Evolutionary conservation across 2,113 vertebrate species (phyloP), one percentile per base, ranked within the genome.

Genomic region (Zosterops lateralis): DNA sequence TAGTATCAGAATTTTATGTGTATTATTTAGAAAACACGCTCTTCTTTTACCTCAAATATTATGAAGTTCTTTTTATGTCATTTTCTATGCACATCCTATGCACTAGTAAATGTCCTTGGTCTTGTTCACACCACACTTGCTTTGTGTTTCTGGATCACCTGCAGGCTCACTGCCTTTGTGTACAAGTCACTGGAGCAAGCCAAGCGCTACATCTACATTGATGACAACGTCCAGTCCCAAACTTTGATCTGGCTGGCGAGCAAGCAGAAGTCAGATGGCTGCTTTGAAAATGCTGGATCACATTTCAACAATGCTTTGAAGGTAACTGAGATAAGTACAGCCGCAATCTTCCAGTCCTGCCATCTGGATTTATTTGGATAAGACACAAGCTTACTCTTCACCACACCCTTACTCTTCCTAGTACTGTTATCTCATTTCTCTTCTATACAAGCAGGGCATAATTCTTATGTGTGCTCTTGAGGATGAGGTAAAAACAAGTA

Each of bases 281-380:
- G 98, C 95, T 98, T 99, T 89, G 64, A 44, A 40, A 97, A 97
- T 10, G 93, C 94, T 40, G 98, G 98, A 31, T 96, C 92, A 13
- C 98, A 98, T 70, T 97, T 98, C 71, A 97, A 99, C 94, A 98
- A 97, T 12, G 96, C 91, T 74, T 97, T 98, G 96, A 97, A 98
- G 98, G 98, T 99, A 92, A 70, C 7, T 34, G 47, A 80, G 28
- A 83, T 17, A 70, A 62, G 13, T 54, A 31, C 7, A 60, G 40
- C 29, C 3, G 1, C 20, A 62, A 26, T 26, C 7, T 72, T 84
- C 31, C 22, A 84, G 13, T 61, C 17, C 16, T 88, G 34, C 21
- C 8, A 0, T 7, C 28, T 29, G 29, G 17, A 58, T 48, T 71
- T 40, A 45, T 64, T 53, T 80, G 42, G 50, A 17, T 38, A 4